Conservation (phyloP, 2,113 vertebrate genomes). For the Bothrops jararaca region DNA sequence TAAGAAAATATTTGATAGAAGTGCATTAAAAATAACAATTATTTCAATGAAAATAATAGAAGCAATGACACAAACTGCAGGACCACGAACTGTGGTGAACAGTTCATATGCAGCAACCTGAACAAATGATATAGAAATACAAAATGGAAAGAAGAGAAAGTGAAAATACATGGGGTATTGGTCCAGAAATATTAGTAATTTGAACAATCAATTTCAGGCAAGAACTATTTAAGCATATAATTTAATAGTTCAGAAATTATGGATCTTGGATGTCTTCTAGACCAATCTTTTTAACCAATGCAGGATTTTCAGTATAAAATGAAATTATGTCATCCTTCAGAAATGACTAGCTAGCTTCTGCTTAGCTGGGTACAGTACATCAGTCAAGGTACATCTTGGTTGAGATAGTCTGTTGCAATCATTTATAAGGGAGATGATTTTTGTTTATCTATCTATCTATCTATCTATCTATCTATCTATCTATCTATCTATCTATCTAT, state of each 20-base stretch:
- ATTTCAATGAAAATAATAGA: neutral
- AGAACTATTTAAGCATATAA: neutral
- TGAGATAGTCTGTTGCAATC: neutral
- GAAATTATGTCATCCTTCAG: neutral
- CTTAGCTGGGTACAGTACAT: neutral
- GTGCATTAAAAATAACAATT: neutral
- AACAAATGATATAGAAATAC: neutral
- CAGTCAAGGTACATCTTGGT: neutral
- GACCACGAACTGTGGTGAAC: neutral
- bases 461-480: neutral
- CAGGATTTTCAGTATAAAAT: neutral
- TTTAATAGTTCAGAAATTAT: neutral
- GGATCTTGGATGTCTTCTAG: neutral
- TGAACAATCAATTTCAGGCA: neutral
- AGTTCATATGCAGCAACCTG: neutral
- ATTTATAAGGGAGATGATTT: neutral
- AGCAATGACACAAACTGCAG: neutral
- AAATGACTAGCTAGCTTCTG: neutral
- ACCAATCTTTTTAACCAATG: neutral
- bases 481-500: neutral
- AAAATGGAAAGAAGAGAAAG: neutral
- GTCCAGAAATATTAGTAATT: neutral
- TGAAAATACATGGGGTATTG: neutral
- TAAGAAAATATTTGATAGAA: neutral
- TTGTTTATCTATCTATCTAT: neutral